phyloP scores from a whole-genome alignment of 2,797 vertebrate species.

The Psittacula derbiana region DNA sequence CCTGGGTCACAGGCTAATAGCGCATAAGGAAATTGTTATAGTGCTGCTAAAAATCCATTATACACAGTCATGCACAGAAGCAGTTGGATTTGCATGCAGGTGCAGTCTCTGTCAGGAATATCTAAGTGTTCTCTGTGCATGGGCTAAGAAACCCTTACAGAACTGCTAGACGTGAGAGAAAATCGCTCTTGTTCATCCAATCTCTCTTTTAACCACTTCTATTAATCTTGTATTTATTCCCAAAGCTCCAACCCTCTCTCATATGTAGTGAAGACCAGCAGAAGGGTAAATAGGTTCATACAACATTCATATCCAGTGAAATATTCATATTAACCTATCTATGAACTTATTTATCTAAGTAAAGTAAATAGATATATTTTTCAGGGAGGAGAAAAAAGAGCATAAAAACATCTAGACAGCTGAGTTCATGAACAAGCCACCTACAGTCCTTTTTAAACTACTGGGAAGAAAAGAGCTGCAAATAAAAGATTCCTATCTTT shows the following conservation, averaged over 20 bases:
- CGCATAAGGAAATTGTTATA: not conserved
- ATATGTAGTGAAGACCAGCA: not conserved
- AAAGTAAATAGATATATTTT: not conserved
- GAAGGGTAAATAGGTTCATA: not conserved
- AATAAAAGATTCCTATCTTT: not conserved
- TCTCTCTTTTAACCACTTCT: not conserved
- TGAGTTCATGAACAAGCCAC: not conserved
- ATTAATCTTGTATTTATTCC: not conserved
- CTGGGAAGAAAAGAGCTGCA: not conserved
- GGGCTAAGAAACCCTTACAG: not conserved
- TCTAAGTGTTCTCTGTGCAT: not conserved
- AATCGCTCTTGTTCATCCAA: not conserved
- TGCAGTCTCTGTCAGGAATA: not conserved
- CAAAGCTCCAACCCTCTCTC: not conserved
- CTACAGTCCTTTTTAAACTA: not conserved
- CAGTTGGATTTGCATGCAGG: not conserved
- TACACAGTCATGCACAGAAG: not conserved
- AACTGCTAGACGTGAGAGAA: not conserved
- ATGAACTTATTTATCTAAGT: not conserved
- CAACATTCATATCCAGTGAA: not conserved
- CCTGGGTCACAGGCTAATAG: not conserved
- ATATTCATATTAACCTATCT: not conserved
- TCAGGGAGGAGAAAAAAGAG: not conserved
- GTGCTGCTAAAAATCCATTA: conserved; percentile 29
- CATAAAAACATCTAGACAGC: not conserved